Conservation (phyloP, 1,140 invertebrate species). For the Drosophila sechellia region DNA sequence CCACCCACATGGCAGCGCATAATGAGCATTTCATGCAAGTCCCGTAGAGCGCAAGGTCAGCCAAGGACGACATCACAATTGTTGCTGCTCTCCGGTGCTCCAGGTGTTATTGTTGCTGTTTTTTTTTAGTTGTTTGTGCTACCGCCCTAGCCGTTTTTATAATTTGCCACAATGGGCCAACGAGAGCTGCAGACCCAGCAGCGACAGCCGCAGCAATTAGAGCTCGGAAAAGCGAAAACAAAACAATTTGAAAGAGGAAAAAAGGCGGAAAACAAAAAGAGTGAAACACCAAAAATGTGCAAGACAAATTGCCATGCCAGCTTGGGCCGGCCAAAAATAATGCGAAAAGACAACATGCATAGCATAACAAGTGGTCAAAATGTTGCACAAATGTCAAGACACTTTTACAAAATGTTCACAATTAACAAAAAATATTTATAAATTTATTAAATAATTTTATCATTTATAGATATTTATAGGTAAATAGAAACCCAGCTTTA, state of each 20-base stretch:
- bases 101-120: constrained; percentile 5
- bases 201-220: constrained; percentile 74
- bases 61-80: constrained; percentile 73
- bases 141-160: constrained; percentile 60
- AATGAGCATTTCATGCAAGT: constrained; percentile 70
- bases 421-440: too few species aligned
- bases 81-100: constrained; percentile 34
- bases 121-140: constrained; percentile 8
- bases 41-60: constrained; percentile 69
- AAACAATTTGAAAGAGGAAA: constrained; percentile 37
- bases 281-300: constrained; percentile 42
- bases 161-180: constrained; percentile 61
- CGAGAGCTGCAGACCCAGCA: constrained; percentile 46
- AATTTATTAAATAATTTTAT: too few species aligned
- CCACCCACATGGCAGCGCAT: constrained; percentile 46
- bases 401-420: not conserved
- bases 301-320: constrained; percentile 58
- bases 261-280: constrained; percentile 36
- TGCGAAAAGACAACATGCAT: constrained; percentile 39
- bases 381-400: constrained; percentile 7
- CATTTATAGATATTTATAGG: not conserved
- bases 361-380: constrained; percentile 23
- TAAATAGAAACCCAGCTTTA: too few species aligned
- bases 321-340: constrained; percentile 34
- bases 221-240: constrained; percentile 52